A percentile compares a stretch with the other conserved stretches of the same genome.
phyloP scores from a whole-genome alignment of 2,888 invertebrate species.

The Pyrrhia umbra region DNA sequence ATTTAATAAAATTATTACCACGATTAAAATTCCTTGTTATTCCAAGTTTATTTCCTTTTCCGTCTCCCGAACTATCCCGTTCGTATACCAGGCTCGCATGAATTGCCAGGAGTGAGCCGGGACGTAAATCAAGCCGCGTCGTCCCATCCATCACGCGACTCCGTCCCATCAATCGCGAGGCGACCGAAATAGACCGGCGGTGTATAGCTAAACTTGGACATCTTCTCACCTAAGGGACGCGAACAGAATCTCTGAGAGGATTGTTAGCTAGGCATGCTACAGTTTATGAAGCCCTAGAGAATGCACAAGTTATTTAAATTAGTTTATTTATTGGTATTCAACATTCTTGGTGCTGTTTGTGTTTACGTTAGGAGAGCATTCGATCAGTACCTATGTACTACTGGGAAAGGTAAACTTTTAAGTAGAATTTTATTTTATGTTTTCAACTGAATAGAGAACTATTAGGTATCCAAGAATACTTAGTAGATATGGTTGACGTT shows the following conservation, averaged over 20 bases:
- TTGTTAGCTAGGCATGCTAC: constrained; percentile 50
- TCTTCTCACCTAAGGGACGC: constrained; percentile 72
- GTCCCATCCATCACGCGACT: constrained; percentile 84
- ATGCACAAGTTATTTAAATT: constrained; percentile 59
- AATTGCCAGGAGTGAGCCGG: constrained; percentile 76
- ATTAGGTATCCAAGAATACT: too few relatives aligned
- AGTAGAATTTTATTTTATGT: too few relatives aligned
- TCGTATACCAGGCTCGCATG: constrained; percentile 74
- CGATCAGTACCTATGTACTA: constrained; percentile 25
- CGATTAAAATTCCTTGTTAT: constrained; percentile 67
- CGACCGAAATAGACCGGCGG: constrained; percentile 82
- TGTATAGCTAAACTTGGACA: constrained; percentile 73
- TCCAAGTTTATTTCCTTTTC: constrained; percentile 65
- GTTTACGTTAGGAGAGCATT: constrained; percentile 50
- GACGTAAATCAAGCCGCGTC: constrained; percentile 85
- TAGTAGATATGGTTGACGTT: too few relatives aligned
- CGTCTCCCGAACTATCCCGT: constrained; percentile 47
- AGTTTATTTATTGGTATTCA: constrained; percentile 51
- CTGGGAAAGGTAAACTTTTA: constrained; percentile 4
- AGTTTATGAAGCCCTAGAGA: constrained; percentile 62
- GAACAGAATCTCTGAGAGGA: constrained; percentile 55
- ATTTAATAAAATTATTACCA: constrained; percentile 63
- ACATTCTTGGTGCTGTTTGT: constrained; percentile 29
- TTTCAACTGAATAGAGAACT: too few relatives aligned
- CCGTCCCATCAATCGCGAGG: constrained; percentile 82